Evolutionary conservation across 2,888 invertebrate genomes (phyloP), one percentile per base, ranked within the genome.

Genomic region (Epinotia brunnichana): DNA sequence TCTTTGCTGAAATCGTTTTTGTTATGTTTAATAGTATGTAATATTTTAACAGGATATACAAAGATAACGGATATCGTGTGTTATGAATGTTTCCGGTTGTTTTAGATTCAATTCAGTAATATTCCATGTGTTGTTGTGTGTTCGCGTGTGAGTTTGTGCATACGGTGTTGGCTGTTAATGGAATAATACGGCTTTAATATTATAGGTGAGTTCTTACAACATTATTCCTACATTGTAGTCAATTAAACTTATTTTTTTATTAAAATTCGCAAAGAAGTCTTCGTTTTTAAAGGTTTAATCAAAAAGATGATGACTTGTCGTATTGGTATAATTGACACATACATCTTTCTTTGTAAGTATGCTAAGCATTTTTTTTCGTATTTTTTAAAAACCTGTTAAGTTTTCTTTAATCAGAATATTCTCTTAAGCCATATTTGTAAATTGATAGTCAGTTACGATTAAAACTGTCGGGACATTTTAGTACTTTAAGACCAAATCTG

Each of bases 61-160:
- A 19, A n/a, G 64, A 70, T 70, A 70, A 53, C 48, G 39, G 2
- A 53, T 41, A 48, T 10, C 9, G 2, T 54, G 53, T 53, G 11
- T 63, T 53, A 53, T 66, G 2, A 21, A 24, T 15, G 53, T 7
- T 54, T 71, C 71, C 66, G 70, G 24, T 29, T 24, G 57, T 57
- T 63, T 51, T 5, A 41, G 66, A 67, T 71, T 35, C 53, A 53
- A 29, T 11, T 29, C 60, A 61, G 66, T 67, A 15, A 29, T 64
- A 57, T 48, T 53, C n/a, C 21, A 17, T 35, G 2, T 29, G 54
- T 60, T 44, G 10, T 60, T 19, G 24, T 44, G 48, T 7, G 7
- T 3, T 67, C 7, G 11, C 54, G 56, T 39, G 66, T 44, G 10
- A 13, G 35, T 60, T 53, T 19, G 51, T 51, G 48, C 44, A 13